Conservation (phyloP, 2,797 vertebrate species). For the Bovichtus diacanthus region DNA sequence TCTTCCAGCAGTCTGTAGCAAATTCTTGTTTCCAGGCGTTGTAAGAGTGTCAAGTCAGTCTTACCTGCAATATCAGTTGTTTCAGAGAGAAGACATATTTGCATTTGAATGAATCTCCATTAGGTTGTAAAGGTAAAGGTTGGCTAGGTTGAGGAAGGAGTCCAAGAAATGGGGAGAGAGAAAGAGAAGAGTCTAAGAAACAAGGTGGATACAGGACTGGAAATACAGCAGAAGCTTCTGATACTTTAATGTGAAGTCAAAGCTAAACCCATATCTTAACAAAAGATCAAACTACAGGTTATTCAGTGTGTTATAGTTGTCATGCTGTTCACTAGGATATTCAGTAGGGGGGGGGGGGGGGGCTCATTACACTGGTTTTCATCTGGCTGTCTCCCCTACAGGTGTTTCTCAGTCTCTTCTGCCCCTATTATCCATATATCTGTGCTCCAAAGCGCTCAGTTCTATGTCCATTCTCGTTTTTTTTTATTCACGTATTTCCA, state of each 20-base stretch:
- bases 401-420: not conserved
- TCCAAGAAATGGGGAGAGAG: not conserved
- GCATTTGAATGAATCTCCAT: not conserved
- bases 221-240: not conserved
- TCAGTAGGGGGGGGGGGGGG: too few species aligned
- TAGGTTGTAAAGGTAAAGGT: not conserved
- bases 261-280: not conserved
- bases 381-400: not conserved
- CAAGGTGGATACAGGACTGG: not conserved
- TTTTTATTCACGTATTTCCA: not conserved
- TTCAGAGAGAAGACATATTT: not conserved
- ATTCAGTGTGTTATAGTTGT: not conserved
- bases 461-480: not conserved
- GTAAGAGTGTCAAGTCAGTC: not conserved
- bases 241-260: not conserved
- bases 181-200: not conserved
- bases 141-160: not conserved
- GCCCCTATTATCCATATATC: not conserved
- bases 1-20: not conserved
- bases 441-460: not conserved
- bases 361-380: not conserved
- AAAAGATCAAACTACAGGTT: not conserved
- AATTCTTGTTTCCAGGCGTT: not conserved
- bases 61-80: not conserved
- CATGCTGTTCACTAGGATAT: slow-evolving; percentile 16